Base-by-base conservation (phyloP, 1,140 invertebrate species). In the Matsumurasca onukii region DNA sequence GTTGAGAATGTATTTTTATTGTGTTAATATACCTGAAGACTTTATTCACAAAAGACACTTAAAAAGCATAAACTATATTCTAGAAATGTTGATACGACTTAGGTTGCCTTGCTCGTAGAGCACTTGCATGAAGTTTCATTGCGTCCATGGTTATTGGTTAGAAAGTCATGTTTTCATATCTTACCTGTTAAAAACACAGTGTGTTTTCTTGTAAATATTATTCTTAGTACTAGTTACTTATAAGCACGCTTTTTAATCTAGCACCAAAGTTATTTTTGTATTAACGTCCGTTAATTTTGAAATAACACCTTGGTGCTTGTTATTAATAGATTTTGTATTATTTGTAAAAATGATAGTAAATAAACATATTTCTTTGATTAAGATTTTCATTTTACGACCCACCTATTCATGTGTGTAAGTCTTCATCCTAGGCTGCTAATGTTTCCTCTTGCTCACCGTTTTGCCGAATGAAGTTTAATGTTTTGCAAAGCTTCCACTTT, bases 231-330 rank as follows among this genome's bases (percentile, higher is more conserved):
- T n/a, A n/a, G 55, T 59, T 59, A 27, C 15, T 27, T 22, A 5
- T 59, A 59, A 39, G 22, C 55, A 59, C 55, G 25, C 25, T 59
- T 59, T 27, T 59, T 5, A 59, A 59, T 59, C n/a, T 27, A n/a
- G 55, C 55, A 59, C 55, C 55, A 59, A 59, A 27, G 55, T 59
- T 59, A 59, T 59, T 59, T 59, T 59, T 59, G n/a, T 59, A 59
- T 59, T 59, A 59, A 59, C 25, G 25, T 25, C 12, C 30, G 25
- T 59, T 59, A 59, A 59, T 59, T 59, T 59, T 59, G 5, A 59
- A 59, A 59, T 59, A 27, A 59, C 55, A 59, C 55, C 12, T 12
- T 3, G 55, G 55, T 59, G 55, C 55, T 59, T 5, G n/a, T 27
- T 59, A 9, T 39, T 39, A 39, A 9, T 59, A 59, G 55, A 59